Evolutionary conservation across 2,797 vertebrate species (phyloP).

Genomic region (Brotula barbata): DNA sequence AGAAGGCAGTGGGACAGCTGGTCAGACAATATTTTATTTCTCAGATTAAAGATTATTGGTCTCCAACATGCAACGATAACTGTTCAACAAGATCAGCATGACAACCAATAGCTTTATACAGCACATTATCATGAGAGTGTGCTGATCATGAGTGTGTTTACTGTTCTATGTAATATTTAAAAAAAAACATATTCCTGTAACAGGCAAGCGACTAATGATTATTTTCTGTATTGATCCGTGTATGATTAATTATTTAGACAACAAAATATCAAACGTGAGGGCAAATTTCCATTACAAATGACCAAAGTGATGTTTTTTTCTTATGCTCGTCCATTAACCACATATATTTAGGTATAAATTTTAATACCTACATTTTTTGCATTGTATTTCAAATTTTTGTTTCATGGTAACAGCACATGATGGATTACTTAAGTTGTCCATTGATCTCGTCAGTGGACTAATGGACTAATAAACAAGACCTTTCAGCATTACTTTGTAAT

Average conservation of each 20-base stretch:
- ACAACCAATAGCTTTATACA: neutral
- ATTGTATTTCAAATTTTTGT: too few species aligned
- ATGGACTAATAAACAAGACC: too few species aligned
- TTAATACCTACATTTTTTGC: too few species aligned
- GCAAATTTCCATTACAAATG: neutral
- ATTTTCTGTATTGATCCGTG: slow-evolving; percentile 18
- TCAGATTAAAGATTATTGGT: slow-evolving; percentile 13
- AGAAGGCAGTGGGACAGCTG: neutral
- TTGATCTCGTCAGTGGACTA: too few species aligned
- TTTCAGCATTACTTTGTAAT: neutral
- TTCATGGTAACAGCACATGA: too few species aligned
- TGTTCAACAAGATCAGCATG: slow-evolving; percentile 39
- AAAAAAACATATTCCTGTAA: neutral
- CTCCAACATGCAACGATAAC: slow-evolving; percentile 11
- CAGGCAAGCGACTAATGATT: neutral
- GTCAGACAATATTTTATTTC: slow-evolving; percentile 3
- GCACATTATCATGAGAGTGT: neutral
- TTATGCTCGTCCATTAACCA: too few species aligned
- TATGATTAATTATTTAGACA: slow-evolving; percentile 2
- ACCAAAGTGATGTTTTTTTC: neutral
- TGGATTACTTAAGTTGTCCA: too few species aligned
- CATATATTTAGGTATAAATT: too few species aligned
- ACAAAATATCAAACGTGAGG: slow-evolving; percentile 4
- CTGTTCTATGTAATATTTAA: neutral
- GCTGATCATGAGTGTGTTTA: neutral